phyloP scores from a whole-genome alignment of 1,140 invertebrate species.

The Copidosoma floridanum region DNA sequence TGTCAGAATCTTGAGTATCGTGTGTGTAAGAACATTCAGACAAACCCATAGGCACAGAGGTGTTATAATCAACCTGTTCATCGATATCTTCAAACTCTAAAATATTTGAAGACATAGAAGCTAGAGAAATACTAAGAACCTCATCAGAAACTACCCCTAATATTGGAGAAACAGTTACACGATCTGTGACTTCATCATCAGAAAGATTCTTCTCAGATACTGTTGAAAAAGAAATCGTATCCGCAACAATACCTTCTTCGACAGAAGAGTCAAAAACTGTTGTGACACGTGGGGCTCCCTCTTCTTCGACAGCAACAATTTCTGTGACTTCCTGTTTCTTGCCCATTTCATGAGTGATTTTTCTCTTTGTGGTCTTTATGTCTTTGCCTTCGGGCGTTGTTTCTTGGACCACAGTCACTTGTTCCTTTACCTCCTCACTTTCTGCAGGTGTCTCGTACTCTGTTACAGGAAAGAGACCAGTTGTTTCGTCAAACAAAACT shows the following conservation, averaged over 20 bases:
- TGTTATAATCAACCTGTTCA: too few relatives aligned
- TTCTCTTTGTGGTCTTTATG: constrained; percentile 32
- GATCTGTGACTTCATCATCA: constrained; percentile 9
- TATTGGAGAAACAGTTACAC: not conserved
- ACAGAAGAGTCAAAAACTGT: constrained; percentile 33
- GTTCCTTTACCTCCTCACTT: too few relatives aligned
- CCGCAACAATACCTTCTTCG: constrained; percentile 18
- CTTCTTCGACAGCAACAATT: constrained; percentile 56
- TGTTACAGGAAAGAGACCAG: too few relatives aligned
- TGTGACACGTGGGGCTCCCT: constrained; percentile 48
- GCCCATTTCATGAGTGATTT: constrained; percentile 39
- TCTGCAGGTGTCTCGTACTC: too few relatives aligned
- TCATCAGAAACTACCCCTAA: too few relatives aligned
- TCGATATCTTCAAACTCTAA: too few relatives aligned
- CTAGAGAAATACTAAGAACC: too few relatives aligned
- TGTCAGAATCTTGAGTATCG: too few relatives aligned
- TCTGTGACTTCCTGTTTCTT: constrained; percentile 52
- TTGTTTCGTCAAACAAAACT: constrained; percentile 22
- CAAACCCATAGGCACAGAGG: too few relatives aligned
- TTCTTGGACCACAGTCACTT: too few relatives aligned
- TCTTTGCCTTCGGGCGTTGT: not conserved
- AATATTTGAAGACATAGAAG: too few relatives aligned
- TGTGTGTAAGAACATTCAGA: too few relatives aligned
- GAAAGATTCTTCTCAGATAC: constrained; percentile 10
- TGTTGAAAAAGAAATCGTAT: not conserved